Conservation (phyloP, 2,888 invertebrate genomes). For the Petrolisthes manimaculis region DNA sequence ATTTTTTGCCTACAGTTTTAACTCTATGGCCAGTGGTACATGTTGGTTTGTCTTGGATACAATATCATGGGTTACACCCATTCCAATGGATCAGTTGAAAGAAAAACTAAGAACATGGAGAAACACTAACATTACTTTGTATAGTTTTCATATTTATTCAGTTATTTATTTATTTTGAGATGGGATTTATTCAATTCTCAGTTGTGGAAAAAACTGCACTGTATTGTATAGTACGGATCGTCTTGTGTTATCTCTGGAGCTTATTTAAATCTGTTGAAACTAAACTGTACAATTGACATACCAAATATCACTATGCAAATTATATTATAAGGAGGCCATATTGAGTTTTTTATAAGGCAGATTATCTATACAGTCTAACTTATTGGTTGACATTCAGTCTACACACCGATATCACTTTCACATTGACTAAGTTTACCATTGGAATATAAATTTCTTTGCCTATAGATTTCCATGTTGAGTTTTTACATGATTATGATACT, state of each 20-base stretch:
- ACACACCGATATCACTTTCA: background rate
- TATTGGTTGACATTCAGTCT: background rate
- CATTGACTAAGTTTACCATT: background rate
- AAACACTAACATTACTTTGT: no score
- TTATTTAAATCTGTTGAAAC: background rate
- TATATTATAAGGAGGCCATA: slow-evolving; percentile 26
- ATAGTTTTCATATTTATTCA: background rate
- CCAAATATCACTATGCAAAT: slow-evolving; percentile 47
- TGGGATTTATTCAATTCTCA: no score
- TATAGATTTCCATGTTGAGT: background rate
- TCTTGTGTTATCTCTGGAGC: background rate
- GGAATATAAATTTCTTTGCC: background rate
- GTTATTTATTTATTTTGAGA: background rate
- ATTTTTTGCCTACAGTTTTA: no score
- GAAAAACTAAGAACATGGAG: no score
- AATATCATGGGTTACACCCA: no score
- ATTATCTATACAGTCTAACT: background rate
- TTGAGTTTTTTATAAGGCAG: slow-evolving; percentile 10
- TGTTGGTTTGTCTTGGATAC: no score
- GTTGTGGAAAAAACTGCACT: no score
- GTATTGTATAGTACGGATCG: background rate
- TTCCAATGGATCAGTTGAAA: no score
- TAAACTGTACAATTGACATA: slow-evolving; percentile 3
- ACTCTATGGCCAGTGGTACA: no score
- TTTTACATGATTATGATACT: background rate